Evolutionary conservation across 2,888 invertebrate genomes (phyloP).

Genomic region (Caenorhabditis sp.): DNA sequence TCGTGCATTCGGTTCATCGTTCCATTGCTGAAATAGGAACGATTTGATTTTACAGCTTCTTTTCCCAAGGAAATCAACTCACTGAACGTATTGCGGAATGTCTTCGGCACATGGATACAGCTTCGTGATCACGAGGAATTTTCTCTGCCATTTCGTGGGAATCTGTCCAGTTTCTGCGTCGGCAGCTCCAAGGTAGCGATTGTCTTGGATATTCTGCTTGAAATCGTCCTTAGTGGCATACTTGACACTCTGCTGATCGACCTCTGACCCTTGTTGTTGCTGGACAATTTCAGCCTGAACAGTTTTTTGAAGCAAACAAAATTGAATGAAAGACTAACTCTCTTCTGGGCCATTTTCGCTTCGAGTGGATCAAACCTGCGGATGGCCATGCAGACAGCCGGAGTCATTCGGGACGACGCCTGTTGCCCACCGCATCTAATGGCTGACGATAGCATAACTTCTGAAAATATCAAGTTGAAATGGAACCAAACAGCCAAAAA

Average conservation of each 20-base stretch:
- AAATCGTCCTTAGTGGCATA: slow-evolving; percentile 69
- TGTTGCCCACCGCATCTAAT: slow-evolving; percentile 35
- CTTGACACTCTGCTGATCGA: slow-evolving; percentile 22
- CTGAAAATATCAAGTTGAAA: slow-evolving; percentile 32
- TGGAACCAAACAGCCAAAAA: too few species aligned
- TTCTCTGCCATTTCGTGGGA: slow-evolving; percentile 74
- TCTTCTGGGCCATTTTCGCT: slow-evolving; percentile 65
- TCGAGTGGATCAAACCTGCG: slow-evolving; percentile 60
- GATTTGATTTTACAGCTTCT: not conserved
- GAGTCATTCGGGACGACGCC: slow-evolving; percentile 46
- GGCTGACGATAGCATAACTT: slow-evolving; percentile 37
- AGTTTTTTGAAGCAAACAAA: not conserved
- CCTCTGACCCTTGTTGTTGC: slow-evolving; percentile 33
- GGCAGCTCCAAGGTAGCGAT: slow-evolving; percentile 64
- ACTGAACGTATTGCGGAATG: slow-evolving; percentile 77
- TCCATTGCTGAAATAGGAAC: slow-evolving; percentile 62
- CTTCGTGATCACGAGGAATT: slow-evolving; percentile 75
- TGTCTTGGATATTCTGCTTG: slow-evolving; percentile 60
- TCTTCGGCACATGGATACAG: slow-evolving; percentile 67
- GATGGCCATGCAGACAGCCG: slow-evolving; percentile 44
- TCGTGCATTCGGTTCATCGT: slow-evolving; percentile 81
- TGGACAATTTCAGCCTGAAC: slow-evolving; percentile 34
- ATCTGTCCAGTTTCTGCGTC: slow-evolving; percentile 65
- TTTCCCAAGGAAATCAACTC: slow-evolving; percentile 21
- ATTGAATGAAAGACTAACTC: not conserved